Percentiles rank a stretch among this genome's conserved stretches.
Conservation (phyloP, 2,797 vertebrate species). For the Leucoraja ocellata region DNA sequence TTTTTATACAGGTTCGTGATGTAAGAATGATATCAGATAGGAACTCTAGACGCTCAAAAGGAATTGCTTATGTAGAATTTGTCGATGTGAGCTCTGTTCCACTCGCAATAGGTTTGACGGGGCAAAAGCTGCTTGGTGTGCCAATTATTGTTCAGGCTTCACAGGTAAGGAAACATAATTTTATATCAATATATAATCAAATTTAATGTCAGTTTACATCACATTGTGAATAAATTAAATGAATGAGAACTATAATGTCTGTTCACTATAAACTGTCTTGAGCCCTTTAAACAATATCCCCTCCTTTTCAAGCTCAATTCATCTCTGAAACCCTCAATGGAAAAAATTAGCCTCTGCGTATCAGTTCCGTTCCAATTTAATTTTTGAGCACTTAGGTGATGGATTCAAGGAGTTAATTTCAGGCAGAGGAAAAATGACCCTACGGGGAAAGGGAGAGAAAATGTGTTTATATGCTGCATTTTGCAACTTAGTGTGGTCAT, state of each 20-base stretch:
- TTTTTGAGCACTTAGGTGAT: no score
- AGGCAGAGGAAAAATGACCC: no score
- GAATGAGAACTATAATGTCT: background rate
- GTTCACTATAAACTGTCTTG: background rate
- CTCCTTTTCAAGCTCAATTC: no score
- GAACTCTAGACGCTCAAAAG: slow-evolving; percentile 94
- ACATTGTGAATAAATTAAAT: background rate
- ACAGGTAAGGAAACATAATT: slow-evolving; percentile 64
- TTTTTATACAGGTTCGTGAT: slow-evolving; percentile 74
- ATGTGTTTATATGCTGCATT: no score
- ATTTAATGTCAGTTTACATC: background rate
- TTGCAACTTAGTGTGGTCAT: no score
- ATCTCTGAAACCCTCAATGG: no score
- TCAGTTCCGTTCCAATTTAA: no score
- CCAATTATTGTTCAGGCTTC: slow-evolving; percentile 96
- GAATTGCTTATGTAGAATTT: slow-evolving; percentile 97
- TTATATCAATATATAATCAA: background rate
- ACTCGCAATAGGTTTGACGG: slow-evolving; percentile 88
- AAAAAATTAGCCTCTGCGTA: no score
- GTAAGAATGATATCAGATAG: slow-evolving; percentile 96
- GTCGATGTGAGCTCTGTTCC: slow-evolving; percentile 88
- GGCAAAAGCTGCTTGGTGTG: slow-evolving; percentile 87
- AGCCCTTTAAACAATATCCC: background rate
- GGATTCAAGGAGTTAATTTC: no score
- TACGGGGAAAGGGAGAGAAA: no score